phyloP scores from a whole-genome alignment of 1,140 invertebrate genomes.

The Tetramorium simillimum region DNA sequence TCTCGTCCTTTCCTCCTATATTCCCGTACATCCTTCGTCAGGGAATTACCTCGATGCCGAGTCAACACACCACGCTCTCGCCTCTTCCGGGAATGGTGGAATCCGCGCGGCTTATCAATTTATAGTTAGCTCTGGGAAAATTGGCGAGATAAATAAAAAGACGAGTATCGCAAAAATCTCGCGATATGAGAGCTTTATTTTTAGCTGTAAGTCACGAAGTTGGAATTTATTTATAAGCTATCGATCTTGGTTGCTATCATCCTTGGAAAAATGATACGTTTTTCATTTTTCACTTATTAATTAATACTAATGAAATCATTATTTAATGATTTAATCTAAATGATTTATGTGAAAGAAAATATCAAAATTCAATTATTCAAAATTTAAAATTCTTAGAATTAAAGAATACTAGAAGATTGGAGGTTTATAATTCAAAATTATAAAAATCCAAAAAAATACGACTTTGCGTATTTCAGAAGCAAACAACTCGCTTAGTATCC shows the following conservation, averaged over 20 bases:
- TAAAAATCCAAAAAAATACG: neutral
- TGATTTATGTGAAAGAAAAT: neutral
- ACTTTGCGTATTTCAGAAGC: neutral
- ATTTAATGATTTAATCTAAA: neutral
- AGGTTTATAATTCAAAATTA: neutral
- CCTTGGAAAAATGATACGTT: neutral
- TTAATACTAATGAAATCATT: conserved; percentile 8
- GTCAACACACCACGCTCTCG: conserved; percentile 22
- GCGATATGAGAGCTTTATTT: neutral
- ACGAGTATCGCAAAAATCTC: neutral
- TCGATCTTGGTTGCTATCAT: conserved; percentile 22
- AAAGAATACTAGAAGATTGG: neutral
- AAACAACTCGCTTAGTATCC: neutral
- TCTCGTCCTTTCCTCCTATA: conserved; percentile 52
- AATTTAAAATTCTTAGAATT: neutral
- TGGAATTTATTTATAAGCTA: neutral
- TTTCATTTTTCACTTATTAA: neutral
- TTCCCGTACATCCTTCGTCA: conserved; percentile 44
- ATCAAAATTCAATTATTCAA: too few relatives aligned
- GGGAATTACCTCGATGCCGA: conserved; percentile 15
- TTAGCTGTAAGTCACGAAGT: neutral
- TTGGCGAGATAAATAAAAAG: neutral
- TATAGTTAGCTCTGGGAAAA: neutral
- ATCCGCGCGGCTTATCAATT: conserved; percentile 38
- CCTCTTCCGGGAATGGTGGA: conserved; percentile 59